These are phyloP conservation scores for Etheostoma nigrum DNA, from an alignment of 2,797 vertebrate genomes.

Conservation along the genomic window DNA sequence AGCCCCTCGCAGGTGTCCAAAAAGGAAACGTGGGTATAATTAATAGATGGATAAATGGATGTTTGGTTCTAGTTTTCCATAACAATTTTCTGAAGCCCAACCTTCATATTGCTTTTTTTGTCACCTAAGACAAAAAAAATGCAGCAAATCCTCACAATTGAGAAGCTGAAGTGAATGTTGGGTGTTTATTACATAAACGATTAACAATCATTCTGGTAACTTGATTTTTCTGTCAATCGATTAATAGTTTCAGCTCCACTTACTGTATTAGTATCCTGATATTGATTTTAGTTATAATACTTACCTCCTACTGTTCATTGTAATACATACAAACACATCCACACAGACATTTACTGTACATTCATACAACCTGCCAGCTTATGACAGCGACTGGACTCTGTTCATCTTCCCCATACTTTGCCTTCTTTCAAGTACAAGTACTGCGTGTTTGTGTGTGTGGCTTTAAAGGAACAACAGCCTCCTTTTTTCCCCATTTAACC, in stretches of 20 bases:
- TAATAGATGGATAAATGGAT: too few relatives aligned
- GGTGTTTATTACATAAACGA: background rate
- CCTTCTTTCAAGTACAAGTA: slow-evolving; percentile 30
- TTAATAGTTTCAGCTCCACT: background rate
- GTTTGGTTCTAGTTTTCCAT: background rate
- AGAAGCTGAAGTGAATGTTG: background rate
- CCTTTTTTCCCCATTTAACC: background rate
- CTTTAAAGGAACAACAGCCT: slow-evolving; percentile 12
- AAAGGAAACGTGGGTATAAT: too few relatives aligned
- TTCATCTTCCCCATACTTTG: slow-evolving; percentile 20
- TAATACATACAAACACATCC: background rate
- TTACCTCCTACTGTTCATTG: background rate
- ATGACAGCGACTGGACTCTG: slow-evolving; percentile 13
- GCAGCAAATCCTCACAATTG: too few relatives aligned
- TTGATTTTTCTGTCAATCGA: background rate
- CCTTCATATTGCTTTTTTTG: background rate
- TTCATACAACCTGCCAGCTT: background rate
- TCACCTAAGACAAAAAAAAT: background rate
- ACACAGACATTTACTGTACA: background rate
- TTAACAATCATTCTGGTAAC: background rate
- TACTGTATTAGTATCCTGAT: background rate
- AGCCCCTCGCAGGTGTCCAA: too few relatives aligned
- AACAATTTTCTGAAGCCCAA: background rate
- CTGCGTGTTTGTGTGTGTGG: slow-evolving; percentile 14
- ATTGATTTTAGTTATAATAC: background rate